Conservation (phyloP, 2,113 vertebrate species). For the Illadopsis cleaveri region DNA sequence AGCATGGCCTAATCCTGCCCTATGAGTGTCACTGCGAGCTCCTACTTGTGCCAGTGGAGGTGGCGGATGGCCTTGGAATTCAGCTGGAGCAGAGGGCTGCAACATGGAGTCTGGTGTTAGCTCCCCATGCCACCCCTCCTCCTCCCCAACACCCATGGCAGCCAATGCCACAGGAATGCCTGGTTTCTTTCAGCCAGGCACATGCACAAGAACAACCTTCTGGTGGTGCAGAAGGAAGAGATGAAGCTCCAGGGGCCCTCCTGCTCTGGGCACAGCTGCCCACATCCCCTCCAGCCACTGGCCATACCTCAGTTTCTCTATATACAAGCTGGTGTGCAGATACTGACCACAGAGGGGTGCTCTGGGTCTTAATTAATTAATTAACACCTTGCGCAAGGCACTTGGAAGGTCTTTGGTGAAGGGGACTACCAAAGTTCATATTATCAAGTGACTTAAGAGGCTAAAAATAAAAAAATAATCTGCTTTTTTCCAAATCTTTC, state of each 20-base stretch:
- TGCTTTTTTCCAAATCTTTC: not conserved
- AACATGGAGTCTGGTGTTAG: not conserved
- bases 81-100: not conserved
- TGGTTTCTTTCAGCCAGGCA: not conserved
- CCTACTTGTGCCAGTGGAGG: not conserved
- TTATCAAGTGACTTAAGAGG: not conserved
- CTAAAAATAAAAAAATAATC: not conserved
- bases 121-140: not conserved
- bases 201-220: rapidly evolving
- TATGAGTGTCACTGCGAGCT: rapidly evolving
- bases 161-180: rapidly evolving
- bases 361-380: conserved; percentile 63
- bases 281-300: rapidly evolving
- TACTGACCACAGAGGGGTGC: conserved; percentile 49
- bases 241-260: not conserved
- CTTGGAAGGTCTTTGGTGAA: not conserved
- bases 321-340: not conserved
- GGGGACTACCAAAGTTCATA: not conserved
- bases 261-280: not conserved
- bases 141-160: not conserved
- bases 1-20: rapidly evolving
- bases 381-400: not conserved
- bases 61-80: not conserved
- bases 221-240: not conserved
- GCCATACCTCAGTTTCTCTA: not conserved